These are phyloP conservation scores for Steinernema hermaphroditum DNA, from an alignment of 2,888 invertebrate genomes.

Conservation along the genomic window DNA sequence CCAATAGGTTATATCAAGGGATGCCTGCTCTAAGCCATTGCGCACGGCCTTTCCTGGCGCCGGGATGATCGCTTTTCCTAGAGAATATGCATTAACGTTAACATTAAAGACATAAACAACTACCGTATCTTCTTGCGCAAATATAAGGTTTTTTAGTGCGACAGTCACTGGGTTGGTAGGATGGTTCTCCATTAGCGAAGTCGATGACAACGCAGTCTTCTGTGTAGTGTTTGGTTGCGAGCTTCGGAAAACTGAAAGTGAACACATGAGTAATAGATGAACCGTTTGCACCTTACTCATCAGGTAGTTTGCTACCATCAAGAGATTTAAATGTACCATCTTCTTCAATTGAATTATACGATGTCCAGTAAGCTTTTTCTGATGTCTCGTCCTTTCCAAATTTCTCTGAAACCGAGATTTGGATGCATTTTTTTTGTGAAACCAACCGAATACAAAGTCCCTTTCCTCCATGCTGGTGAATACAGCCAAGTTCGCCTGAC, in stretches of 20 bases:
- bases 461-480: not conserved
- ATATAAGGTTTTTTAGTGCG: not conserved
- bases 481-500: not conserved
- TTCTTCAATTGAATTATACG: not conserved
- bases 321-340: not conserved
- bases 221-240: not conserved
- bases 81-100: not conserved
- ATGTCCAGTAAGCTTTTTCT: not conserved
- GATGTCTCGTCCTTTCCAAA: not conserved
- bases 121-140: not conserved
- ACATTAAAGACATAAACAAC: not conserved
- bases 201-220: not conserved
- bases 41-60: too few relatives aligned
- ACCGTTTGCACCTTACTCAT: not conserved
- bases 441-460: not conserved
- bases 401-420: not conserved
- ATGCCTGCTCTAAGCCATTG: not conserved
- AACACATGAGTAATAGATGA: not conserved
- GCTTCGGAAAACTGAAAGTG: not conserved
- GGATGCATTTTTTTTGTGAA: not conserved
- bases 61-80: not conserved
- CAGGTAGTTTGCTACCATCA: not conserved
- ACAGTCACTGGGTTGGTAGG: not conserved
- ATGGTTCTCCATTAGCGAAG: not conserved
- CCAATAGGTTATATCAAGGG: conserved; percentile 10